Base-by-base conservation (phyloP, 2,888 invertebrate genomes). In the Parthenolecanium corni region DNA sequence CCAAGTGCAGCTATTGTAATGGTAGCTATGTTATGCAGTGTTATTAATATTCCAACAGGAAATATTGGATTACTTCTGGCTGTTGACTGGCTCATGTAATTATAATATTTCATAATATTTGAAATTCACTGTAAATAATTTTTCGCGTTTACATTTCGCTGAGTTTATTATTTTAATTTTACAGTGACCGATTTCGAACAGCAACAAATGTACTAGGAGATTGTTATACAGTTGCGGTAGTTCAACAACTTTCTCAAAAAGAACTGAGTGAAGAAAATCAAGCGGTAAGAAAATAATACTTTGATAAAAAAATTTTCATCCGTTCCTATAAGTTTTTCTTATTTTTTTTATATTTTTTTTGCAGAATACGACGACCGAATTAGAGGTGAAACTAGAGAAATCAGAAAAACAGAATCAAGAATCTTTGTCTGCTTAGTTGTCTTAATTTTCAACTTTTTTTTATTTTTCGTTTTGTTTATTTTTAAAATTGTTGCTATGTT, bases 61-160 rank as follows among this genome's bases (percentile, higher is more conserved):
- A 88, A 90, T 71, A 86, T 90, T 1, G 86, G 87, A 0, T 74
- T 90, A 9, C 76, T 91, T 9, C 89, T 90, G 71, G 88, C 90
- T 62, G 83, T 91, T 52, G 91, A 91, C 72, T 91, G 91, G 91
- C 84, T 91, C 69, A 86, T 90, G 90, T 91, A 74, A 83, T 86
- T 83, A 68, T 68, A 2, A 24, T 31, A 1, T 24, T 14, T 14
- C 16, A 23, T 24, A 23, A 20, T 38, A 52, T 52, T 47, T 46
- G 12, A 18, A 23, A 21, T 52, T 52, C 46, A 18, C 21, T 18
- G 12, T 53, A 31, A n/a, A 38, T 14, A 36, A 4, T 16, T 4
- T 47, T 36, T 23, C 2, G 3, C 51, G 9, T 6, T 20, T 53
- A 31, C 31, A 53, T 49, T 49, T 23, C 21, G 3, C 23, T 20